Evolutionary conservation across 2,113 vertebrate genomes (phyloP).

Genomic region (Dryoscopus gambensis): DNA sequence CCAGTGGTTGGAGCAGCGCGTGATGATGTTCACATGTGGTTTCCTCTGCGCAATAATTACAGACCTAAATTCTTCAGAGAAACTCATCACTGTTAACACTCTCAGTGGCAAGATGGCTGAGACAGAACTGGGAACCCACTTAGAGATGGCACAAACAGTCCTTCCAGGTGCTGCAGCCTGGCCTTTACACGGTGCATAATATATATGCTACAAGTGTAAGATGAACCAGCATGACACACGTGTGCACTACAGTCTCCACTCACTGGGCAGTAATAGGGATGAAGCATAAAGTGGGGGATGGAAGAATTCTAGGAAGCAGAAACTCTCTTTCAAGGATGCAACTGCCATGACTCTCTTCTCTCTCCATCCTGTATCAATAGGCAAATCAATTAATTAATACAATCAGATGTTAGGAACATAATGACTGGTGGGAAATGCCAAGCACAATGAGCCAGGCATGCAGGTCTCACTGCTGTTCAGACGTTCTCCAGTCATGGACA

Average conservation of each 20-base stretch:
- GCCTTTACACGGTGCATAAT: neutral
- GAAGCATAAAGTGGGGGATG: neutral
- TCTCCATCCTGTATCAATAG: neutral
- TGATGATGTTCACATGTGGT: constrained; percentile 50
- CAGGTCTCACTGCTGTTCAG: neutral
- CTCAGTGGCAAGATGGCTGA: neutral
- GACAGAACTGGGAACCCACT: neutral
- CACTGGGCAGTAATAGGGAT: neutral
- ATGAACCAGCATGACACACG: neutral
- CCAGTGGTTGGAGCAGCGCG: neutral
- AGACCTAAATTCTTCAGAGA: neutral
- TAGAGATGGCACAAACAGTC: neutral
- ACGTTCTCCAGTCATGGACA: neutral
- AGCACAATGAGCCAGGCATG: neutral
- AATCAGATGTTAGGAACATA: neutral
- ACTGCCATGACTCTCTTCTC: neutral
- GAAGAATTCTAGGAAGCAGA: neutral
- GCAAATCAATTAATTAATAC: neutral
- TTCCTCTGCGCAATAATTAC: neutral
- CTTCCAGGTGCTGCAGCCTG: neutral
- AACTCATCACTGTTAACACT: constrained; percentile 17
- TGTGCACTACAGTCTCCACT: neutral
- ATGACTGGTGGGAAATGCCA: neutral
- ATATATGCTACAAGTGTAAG: accelerated
- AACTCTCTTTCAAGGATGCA: neutral